These are phyloP conservation scores for Villa cingulata DNA, from an alignment of 2,888 invertebrate species.

Conservation along the genomic window DNA sequence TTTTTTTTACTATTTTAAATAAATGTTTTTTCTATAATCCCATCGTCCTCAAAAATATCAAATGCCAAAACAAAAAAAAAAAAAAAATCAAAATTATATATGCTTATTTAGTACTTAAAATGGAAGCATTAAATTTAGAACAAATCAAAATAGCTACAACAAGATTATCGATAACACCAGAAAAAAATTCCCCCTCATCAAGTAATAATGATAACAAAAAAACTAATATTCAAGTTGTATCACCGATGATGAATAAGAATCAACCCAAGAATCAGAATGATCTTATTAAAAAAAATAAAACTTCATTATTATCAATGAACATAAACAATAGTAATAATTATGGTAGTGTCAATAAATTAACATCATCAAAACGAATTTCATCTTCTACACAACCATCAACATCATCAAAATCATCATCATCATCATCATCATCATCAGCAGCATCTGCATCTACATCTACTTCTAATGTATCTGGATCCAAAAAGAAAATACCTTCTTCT, in stretches of 20 bases:
- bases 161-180: not conserved
- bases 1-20: conserved; percentile 15
- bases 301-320: no score
- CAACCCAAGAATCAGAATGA: not conserved
- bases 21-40: not conserved
- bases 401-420: not conserved
- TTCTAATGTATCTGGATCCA: no score
- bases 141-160: not conserved
- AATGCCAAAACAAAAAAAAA: not conserved
- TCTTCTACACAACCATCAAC: not conserved
- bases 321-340: no score
- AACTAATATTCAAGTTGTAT: conserved; percentile 2
- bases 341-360: no score
- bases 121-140: conserved; percentile 11
- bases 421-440: not conserved
- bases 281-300: no score
- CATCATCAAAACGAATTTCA: not conserved
- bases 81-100: not conserved
- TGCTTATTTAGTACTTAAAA: conserved; percentile 10
- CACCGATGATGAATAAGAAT: conserved; percentile 2
- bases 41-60: not conserved
- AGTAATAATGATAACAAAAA: not conserved
- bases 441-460: not conserved
- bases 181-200: not conserved
- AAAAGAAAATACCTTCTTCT: not conserved